Evolutionary conservation across 2,888 invertebrate genomes (phyloP), one percentile per base, ranked within the genome.

Genomic region (Timema cristinae): DNA sequence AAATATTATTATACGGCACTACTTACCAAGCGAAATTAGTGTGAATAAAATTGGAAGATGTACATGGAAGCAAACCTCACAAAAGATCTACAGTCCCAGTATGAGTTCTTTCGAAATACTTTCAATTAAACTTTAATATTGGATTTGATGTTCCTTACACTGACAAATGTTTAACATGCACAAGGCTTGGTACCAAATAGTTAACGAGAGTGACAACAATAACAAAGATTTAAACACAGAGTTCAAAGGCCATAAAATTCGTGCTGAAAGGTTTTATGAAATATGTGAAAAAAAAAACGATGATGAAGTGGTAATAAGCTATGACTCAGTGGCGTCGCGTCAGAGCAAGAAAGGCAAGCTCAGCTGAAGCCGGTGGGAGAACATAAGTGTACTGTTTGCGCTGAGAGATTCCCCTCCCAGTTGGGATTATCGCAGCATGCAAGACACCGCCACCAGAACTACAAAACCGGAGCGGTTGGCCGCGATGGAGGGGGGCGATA

Each of bases 211-310:
- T 63, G 63, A 63, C 63, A 47, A 10, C 32, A 13, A 63, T 63
- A 11, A 47, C 16, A 63, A 63, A 6, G 13, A 11, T 47, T 7
- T 63, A 48, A 9, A 63, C 10, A 63, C 13, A 48, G 47, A 11
- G 15, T 9, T 59, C 6, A 59, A 67, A 10, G 66, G 76, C 8
- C 77, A 77, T 52, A 77, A 75, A 75, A 67, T 75, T 66, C 72
- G 75, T 70, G 75, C 74, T 8, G 76, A 77, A 63, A 73, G 76
- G n/a, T 78, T 79, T 74, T 77, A 75, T 73, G 54, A 68, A 5
- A 51, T 73, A 48, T 77, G 13, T 74, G 72, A 63, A 75, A 76
- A 50, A 70, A 75, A n/a, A 59, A 67, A 13, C n/a, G 69, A 73
- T 32, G 72, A 74, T 48, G 47, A 75, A 50, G 5, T 76, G n/a